A percentile compares a stretch with the other conserved stretches of the same genome.
Evolutionary conservation across 2,113 vertebrate species (phyloP).

Genomic region (Paracanthobrama guichenoti): DNA sequence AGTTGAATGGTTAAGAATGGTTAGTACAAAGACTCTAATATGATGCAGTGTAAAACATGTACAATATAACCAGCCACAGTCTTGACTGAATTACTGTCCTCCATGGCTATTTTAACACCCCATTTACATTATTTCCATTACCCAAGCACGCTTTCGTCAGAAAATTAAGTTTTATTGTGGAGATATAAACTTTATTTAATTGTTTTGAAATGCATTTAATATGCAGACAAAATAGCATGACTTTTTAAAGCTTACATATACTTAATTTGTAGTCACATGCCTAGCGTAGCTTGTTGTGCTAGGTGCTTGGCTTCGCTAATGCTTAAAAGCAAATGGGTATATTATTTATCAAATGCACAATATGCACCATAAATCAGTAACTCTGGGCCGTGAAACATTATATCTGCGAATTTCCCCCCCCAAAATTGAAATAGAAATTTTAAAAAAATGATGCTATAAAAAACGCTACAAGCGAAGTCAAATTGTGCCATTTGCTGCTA

Average conservation of each 20-base stretch:
- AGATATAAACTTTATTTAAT: neutral
- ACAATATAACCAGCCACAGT: neutral
- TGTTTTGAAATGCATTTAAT: neutral
- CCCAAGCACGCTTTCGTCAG: no score
- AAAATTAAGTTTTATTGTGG: neutral
- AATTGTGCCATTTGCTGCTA: neutral
- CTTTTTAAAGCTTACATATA: neutral
- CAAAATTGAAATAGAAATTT: no score
- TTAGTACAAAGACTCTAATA: neutral
- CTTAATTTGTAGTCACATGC: neutral
- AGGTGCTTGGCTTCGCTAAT: neutral
- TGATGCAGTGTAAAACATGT: slow-evolving; percentile 7
- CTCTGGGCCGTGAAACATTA: neutral
- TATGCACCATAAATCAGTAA: no score
- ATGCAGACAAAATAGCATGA: neutral
- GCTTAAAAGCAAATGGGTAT: no score
- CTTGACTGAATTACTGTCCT: neutral
- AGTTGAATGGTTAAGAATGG: slow-evolving; percentile 13
- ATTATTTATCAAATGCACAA: no score
- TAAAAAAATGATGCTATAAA: no score
- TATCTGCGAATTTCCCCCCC: neutral
- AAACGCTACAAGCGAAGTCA: neutral
- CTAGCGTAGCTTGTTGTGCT: neutral
- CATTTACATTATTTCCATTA: neutral
- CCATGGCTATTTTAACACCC: neutral